Conservation (phyloP, 2,113 vertebrate genomes). For the Crypturellus undulatus region DNA sequence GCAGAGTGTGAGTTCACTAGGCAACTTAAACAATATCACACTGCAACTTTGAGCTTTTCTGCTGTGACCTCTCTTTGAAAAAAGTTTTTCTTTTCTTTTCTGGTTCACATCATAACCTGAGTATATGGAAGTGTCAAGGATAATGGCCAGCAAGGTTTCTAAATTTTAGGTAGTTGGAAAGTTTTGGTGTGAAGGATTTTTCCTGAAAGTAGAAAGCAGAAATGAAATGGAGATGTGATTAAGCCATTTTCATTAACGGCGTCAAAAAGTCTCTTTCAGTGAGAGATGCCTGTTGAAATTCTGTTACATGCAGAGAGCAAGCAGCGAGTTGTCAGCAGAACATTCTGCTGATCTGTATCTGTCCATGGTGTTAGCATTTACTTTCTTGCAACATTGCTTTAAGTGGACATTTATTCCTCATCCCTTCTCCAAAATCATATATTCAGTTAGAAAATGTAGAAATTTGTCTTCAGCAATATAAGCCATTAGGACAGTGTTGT, state of each 20-base stretch:
- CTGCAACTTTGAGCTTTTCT: background rate
- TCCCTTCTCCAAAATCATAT: background rate
- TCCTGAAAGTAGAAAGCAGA: background rate
- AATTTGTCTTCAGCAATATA: background rate
- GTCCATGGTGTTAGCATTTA: background rate
- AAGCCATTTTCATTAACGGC: background rate
- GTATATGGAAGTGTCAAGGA: background rate
- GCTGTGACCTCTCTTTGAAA: conserved; percentile 22
- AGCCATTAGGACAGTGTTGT: background rate
- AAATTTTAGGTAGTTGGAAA: background rate
- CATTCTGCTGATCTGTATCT: background rate
- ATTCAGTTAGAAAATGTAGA: background rate
- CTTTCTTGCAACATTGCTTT: background rate
- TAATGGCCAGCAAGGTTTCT: background rate
- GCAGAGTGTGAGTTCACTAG: conserved; percentile 46
- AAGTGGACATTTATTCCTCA: background rate
- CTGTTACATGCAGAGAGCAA: background rate
- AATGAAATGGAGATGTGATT: background rate
- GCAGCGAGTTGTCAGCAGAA: background rate
- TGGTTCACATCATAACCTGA: conserved; percentile 27
- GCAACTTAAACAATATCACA: conserved; percentile 46
- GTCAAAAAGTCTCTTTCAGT: background rate
- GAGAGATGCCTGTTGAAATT: background rate
- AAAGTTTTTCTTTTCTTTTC: conserved; percentile 45
- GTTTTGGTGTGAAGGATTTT: background rate